Base-by-base conservation (phyloP, 1,140 invertebrate species). In the Lepidurus couesii region DNA sequence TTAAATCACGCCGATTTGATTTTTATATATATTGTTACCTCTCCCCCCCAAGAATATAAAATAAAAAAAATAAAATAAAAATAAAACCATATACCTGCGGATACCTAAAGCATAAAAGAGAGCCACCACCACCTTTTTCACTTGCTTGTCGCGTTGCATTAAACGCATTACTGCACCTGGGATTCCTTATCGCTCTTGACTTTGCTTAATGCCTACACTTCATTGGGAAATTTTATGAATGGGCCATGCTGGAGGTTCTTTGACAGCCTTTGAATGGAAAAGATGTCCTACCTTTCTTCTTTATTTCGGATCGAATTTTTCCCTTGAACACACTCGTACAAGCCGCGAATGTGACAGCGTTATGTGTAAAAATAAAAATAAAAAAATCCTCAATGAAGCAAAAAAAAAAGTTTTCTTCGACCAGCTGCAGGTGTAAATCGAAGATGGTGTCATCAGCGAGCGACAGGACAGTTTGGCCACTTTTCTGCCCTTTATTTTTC, bases 221-320 rank as follows among this genome's bases (percentile, higher is more conserved):
- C 53, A 16, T 65, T 65, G 53, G 53, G 53, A 65, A 34, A 65
- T 65, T 65, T 65, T 65, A 65, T 65, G 53, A 65, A 65, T 65
- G 53, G 53, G 53, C 53, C 0, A 21, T 21, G n/a, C 3, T n/a
- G 53, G 5, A n/a, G n/a, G 53, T 65, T 65, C 21, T 65, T 65
- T 65, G 53, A 65, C 53, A 65, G 16, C 21, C 6, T 65, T 65
- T n/a, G 6, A 65, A 65, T 65, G 53, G 53, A 21, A 34, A 34
- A 4, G 34, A 34, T 3, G 34, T 34, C 34, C 34, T 34, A 34
- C 34, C 34, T 34, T 34, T 34, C 34, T 34, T 34, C 34, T n/a
- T 21, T 21, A 65, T 13, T 65, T 65, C 53, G 8, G 21, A 65
- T 65, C 21, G 4, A n/a, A n/a, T 21, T 65, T 65, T 65, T 13